Percentiles rank a stretch among this genome's conserved stretches.
These are phyloP conservation scores for Trichoplax adhaerens DNA, from an alignment of 37 sponge, comb jelly and placozoan species.

Conservation along the genomic window DNA sequence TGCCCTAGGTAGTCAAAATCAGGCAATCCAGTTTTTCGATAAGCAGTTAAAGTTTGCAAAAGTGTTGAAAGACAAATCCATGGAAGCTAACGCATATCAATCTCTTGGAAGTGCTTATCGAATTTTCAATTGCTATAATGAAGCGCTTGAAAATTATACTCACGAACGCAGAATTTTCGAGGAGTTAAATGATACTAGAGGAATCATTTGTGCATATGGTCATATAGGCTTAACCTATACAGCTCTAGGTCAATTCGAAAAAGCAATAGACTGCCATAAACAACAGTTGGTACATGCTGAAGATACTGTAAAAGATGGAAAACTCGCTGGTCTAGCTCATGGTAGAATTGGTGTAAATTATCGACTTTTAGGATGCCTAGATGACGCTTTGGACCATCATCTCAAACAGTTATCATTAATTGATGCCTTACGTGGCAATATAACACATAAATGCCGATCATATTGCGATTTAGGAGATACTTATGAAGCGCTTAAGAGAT, in stretches of 20 bases:
- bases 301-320: background rate
- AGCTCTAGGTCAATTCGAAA: background rate
- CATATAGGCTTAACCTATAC: constrained; percentile 3
- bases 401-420: too few relatives aligned
- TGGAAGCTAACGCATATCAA: too few relatives aligned
- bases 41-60: constrained; percentile 66
- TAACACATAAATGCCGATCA: too few relatives aligned
- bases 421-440: too few relatives aligned
- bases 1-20: constrained; percentile 53
- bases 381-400: too few relatives aligned
- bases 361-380: background rate
- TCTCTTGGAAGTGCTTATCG: too few relatives aligned
- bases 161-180: too few relatives aligned
- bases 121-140: too few relatives aligned
- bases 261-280: constrained; percentile 1
- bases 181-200: too few relatives aligned
- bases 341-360: constrained; percentile 1
- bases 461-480: too few relatives aligned
- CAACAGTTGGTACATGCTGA: background rate
- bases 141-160: too few relatives aligned
- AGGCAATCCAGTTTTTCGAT: constrained; percentile 65
- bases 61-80: constrained; percentile 42
- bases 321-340: background rate
- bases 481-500: too few relatives aligned
- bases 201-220: background rate